phyloP scores from a whole-genome alignment of 1,140 invertebrate species.

The Mamestra configurata region DNA sequence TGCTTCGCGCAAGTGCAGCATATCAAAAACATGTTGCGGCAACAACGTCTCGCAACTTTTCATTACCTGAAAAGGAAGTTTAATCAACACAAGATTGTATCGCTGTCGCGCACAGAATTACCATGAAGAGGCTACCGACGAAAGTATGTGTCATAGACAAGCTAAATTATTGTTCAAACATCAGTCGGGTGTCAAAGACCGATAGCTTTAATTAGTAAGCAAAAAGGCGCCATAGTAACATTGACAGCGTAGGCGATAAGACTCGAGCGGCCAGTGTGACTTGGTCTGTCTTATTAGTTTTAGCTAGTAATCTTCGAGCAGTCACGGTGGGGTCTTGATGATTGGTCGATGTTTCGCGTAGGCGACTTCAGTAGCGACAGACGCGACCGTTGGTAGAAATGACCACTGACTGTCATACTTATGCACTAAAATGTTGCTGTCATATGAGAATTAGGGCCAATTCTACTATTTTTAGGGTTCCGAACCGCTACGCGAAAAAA shows the following conservation, averaged over 20 bases:
- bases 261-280: conserved; percentile 62
- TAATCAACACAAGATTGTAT: neutral
- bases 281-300: conserved; percentile 57
- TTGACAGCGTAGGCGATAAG: conserved; percentile 74
- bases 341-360: conserved; percentile 65
- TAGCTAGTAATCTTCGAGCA: conserved; percentile 48
- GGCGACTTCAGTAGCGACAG: conserved; percentile 72
- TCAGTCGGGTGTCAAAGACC: conserved; percentile 78
- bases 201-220: conserved; percentile 83
- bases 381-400: conserved; percentile 69
- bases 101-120: neutral
- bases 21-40: too few relatives aligned
- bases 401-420: conserved; percentile 67
- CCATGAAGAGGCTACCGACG: conserved; percentile 14
- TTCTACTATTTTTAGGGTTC: too few relatives aligned
- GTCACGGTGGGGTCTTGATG: conserved; percentile 61
- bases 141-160: conserved; percentile 49
- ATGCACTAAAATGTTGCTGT: conserved; percentile 55
- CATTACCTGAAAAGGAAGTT: neutral
- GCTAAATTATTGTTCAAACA: conserved; percentile 71
- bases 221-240: conserved; percentile 75
- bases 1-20: too few relatives aligned
- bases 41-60: neutral
- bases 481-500: too few relatives aligned
- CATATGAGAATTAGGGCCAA: too few relatives aligned